Evolutionary conservation across 2,888 invertebrate species (phyloP), one percentile per base, ranked within the genome.

Genomic region (Oscheius sp.): DNA sequence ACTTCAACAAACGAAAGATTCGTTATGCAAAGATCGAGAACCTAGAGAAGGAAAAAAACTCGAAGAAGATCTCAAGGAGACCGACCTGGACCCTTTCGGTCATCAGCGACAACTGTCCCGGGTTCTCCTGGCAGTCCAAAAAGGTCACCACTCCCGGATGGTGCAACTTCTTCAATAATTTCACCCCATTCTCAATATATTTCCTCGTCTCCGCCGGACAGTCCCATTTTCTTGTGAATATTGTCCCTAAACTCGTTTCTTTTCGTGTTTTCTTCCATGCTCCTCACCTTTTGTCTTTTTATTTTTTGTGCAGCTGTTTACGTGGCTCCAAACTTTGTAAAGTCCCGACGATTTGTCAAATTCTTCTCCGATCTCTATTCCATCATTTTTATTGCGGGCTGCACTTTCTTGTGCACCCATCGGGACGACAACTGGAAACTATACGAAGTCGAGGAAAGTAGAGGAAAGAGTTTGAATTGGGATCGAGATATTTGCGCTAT

Each of bases 381-480:
- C 12, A 21, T 63, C 55, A 13, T 46, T 27, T 25, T 55, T 63
- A 16, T 13, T 16, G 1, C 64, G 23, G 46, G 35, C 18, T 16
- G 72, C 25, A 35, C 64, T 64, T 52, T 72, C 72, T 25, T 72
- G 72, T 23, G 72, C 72, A 12, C 72, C 72, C 72, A 72, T 72
- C 5, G 21, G 6, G 23, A 23, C 1, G 52, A 27, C 25, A 6
- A 49, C 46, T 53, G 52, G 27, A 66, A 12, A 52, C n/a, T 9
- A 43, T 9, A 63, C 13, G 21, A 16, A 43, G 27, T 63, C 21
- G 9, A 66, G 53, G 27, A 46, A 49, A 1, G n/a, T n/a, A 23
- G 25, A 16, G 18, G 18, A 53, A 53, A 52, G 16, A n/a, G 29
- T 21, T 35, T 23, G 27, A 46, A 66, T 49, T 25, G 13, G 1